Conservation (phyloP, 2,888 invertebrate species). For the Hirtodrosophila alboralis region DNA sequence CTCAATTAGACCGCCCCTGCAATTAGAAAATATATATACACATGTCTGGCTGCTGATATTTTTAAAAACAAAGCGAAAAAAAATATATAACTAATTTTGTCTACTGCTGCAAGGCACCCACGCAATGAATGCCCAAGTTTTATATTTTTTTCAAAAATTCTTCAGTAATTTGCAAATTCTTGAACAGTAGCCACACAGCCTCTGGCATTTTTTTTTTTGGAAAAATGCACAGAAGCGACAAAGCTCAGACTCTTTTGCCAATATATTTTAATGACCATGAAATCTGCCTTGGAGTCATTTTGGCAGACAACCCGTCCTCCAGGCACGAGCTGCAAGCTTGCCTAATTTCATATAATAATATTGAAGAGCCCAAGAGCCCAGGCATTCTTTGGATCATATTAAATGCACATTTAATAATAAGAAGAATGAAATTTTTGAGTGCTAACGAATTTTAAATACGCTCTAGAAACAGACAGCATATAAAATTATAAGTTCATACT, state of each 20-base stretch:
- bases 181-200: slow-evolving; percentile 32
- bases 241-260: slow-evolving; percentile 27
- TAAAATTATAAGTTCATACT: too few species aligned
- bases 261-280: slow-evolving; percentile 82
- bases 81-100: slow-evolving; percentile 43
- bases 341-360: slow-evolving; percentile 21
- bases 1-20: slow-evolving; percentile 80
- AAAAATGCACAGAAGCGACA: slow-evolving; percentile 17
- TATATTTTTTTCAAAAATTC: slow-evolving; percentile 37
- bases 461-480: too few species aligned
- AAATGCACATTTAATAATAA: too few species aligned
- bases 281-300: slow-evolving; percentile 75
- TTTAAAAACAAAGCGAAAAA: too few species aligned
- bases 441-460: too few species aligned
- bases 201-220: neutral
- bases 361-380: too few species aligned
- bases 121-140: slow-evolving; percentile 51
- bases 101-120: slow-evolving; percentile 63
- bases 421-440: too few species aligned
- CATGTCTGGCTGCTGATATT: slow-evolving; percentile 6
- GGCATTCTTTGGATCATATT: too few species aligned
- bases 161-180: slow-evolving; percentile 63
- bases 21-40: slow-evolving; percentile 64
- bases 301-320: slow-evolving; percentile 55
- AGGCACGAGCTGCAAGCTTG: slow-evolving; percentile 48